These are phyloP conservation scores for Channallabes apus DNA, from an alignment of 2,797 vertebrate species.

Conservation along the genomic window DNA sequence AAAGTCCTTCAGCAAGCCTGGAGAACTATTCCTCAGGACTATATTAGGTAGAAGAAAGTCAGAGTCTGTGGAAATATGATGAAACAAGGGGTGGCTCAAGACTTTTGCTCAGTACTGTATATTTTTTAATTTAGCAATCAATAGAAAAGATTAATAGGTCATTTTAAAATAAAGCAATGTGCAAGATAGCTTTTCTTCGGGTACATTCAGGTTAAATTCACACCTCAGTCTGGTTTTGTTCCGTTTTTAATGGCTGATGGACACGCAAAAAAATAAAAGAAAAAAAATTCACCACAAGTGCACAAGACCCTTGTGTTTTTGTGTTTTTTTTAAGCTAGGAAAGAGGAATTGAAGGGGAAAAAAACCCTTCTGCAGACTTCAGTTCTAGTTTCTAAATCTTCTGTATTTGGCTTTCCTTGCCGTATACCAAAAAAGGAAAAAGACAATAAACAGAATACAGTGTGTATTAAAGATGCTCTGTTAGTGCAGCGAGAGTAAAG, in stretches of 20 bases:
- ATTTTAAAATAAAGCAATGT: not conserved
- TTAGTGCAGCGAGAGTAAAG: not conserved
- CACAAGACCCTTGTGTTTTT: not conserved
- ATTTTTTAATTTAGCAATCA: not conserved
- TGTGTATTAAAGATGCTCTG: no score
- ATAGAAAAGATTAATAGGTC: not conserved
- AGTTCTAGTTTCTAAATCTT: not conserved
- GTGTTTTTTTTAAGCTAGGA: not conserved
- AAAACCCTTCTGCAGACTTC: not conserved
- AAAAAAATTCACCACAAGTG: not conserved
- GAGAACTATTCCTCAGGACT: no score
- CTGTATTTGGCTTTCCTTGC: not conserved
- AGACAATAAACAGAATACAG: not conserved
- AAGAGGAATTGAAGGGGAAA: no score
- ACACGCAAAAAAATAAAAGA: not conserved
- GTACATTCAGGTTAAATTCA: not conserved
- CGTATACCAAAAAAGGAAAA: not conserved
- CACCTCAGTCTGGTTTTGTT: not conserved
- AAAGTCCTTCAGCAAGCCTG: no score
- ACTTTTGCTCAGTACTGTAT: no score
- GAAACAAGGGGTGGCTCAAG: no score
- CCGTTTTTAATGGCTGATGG: not conserved
- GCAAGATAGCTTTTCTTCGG: not conserved
- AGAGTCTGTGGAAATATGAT: no score
- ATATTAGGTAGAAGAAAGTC: no score